Evolutionary conservation across 2,113 vertebrate genomes (phyloP), one percentile per base, ranked within the genome.

Genomic region (Aegithalos caudatus): DNA sequence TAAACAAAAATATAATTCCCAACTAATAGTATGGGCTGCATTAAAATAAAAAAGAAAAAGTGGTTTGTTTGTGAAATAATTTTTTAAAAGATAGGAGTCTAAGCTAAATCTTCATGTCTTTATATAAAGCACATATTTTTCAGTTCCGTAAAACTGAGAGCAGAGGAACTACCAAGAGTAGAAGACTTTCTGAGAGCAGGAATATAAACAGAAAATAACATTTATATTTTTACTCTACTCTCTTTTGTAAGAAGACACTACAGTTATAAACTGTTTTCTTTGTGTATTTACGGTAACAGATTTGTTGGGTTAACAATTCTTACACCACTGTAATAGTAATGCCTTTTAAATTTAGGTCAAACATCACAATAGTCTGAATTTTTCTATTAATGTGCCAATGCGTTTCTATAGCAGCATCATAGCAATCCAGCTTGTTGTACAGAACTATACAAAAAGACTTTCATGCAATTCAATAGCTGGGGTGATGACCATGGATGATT

Each of bases 21-120:
- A 4, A 24, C 0, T 28, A 20, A 31, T 58, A 5, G 3, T 44
- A 29, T 29, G 8, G 35, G 1, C 4, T 88, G 0, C 31, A 42
- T 8, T 31, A 2, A 6, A 44, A 86, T n/a, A 42, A 56, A 56
- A 28, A n/a, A 29, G 2, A 71, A 38, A 56, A 25, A 2, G 4
- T 47, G 2, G 2, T 27, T 80, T 89, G 1, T 62, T 45, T 58
- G 5, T 54, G 19, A 71, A 91, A 72, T 28, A 50, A 83, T n/a
- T 25, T 65, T 66, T 11, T 3, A 50, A 62, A 80, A 54, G 1
- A 38, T 11, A 60, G 8, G 5, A 17, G 2, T 12, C 10, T 44
- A 40, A 79, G 50, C 2, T 62, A 33, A 12, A 62, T 56, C 57
- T 86, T 83, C 24, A 48, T 40, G 51, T 42, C 12, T 3, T 58